These are phyloP conservation scores for Somateria mollissima DNA, from an alignment of 2,797 vertebrate genomes.

Conservation along the genomic window DNA sequence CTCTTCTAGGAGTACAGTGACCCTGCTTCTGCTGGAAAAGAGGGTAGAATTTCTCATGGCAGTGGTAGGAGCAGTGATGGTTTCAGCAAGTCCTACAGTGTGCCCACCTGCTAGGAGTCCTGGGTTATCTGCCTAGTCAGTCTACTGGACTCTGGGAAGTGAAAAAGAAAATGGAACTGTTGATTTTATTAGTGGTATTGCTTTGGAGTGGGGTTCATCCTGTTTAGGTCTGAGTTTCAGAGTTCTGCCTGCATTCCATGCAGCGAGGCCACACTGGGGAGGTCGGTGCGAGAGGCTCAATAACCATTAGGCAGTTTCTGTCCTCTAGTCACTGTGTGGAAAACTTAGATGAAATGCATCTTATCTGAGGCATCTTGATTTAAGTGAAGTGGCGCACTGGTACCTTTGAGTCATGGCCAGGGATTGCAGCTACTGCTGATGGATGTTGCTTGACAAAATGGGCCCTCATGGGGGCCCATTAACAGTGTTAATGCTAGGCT, in stretches of 20 bases:
- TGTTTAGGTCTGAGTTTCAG: rapidly evolving
- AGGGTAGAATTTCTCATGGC: neutral
- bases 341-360: neutral
- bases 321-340: rapidly evolving
- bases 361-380: neutral
- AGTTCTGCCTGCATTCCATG: neutral
- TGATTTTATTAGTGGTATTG: neutral
- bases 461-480: neutral
- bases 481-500: neutral
- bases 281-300: neutral
- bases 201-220: neutral
- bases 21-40: neutral
- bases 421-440: neutral
- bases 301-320: neutral
- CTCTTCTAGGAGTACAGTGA: neutral
- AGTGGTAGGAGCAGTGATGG: neutral
- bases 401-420: neutral
- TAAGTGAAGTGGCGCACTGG: neutral
- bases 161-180: neutral
- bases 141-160: neutral
- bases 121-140: neutral
- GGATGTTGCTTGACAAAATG: neutral
- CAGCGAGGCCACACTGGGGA: neutral
- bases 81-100: neutral
- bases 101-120: neutral